A percentile compares a stretch with the other conserved stretches of the same genome.
These are phyloP conservation scores for Drosophila busckii DNA, from an alignment of 1,140 invertebrate genomes.

Conservation along the genomic window DNA sequence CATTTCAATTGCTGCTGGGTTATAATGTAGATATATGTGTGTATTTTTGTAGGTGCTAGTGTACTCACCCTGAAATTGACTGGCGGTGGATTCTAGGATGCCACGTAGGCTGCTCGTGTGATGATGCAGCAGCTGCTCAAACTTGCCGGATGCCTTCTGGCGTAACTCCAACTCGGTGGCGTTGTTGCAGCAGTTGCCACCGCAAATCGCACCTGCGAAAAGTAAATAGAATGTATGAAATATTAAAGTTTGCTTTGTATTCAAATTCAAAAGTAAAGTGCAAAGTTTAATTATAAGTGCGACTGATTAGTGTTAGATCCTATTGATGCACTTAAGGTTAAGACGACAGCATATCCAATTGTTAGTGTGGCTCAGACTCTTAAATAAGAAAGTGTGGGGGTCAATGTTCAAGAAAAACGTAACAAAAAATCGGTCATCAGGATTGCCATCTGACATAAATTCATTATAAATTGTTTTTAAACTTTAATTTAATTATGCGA, in stretches of 20 bases:
- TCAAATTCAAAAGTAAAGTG: neutral
- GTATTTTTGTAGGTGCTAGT: conserved; percentile 12
- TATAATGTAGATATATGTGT: too few species aligned
- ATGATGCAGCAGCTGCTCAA: conserved; percentile 69
- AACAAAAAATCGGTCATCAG: too few species aligned
- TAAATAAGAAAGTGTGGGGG: too few species aligned
- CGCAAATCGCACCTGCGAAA: conserved; percentile 67
- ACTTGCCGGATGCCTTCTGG: conserved; percentile 62
- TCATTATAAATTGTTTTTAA: too few species aligned
- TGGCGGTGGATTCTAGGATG: conserved; percentile 67
- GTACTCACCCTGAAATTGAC: conserved; percentile 72
- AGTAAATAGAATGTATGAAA: neutral
- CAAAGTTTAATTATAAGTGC: too few species aligned
- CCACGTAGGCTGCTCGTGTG: conserved; percentile 75
- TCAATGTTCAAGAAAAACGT: too few species aligned
- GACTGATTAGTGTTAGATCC: too few species aligned
- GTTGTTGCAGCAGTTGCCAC: conserved; percentile 72
- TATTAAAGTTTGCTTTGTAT: conserved; percentile 2
- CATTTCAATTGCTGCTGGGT: neutral
- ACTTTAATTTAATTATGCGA: too few species aligned
- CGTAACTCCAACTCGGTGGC: conserved; percentile 64
- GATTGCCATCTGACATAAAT: too few species aligned
- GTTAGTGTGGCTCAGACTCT: too few species aligned
- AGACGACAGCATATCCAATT: too few species aligned
- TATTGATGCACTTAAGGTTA: too few species aligned